phyloP scores from a whole-genome alignment of 1,140 invertebrate genomes.

The Aphis gossypii region DNA sequence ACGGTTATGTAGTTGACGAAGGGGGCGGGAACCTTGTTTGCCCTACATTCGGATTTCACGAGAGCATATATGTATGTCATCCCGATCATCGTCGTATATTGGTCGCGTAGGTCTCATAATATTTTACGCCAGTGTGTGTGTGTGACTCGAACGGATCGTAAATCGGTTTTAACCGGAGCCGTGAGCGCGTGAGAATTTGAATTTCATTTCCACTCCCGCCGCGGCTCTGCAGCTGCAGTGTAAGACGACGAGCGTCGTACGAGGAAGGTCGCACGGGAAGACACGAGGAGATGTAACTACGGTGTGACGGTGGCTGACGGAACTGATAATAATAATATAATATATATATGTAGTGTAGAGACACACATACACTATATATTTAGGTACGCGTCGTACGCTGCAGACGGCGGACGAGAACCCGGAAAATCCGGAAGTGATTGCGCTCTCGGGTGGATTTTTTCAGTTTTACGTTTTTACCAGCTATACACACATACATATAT shows the following conservation, averaged over 20 bases:
- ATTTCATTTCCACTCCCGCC: neutral
- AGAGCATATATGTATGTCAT: neutral
- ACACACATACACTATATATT: too few relatives aligned
- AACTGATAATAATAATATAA: neutral
- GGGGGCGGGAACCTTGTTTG: neutral
- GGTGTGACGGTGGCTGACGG: neutral
- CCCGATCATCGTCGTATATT: neutral
- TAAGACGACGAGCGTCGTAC: neutral
- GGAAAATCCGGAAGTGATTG: slow-evolving; percentile 47
- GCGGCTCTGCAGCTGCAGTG: neutral
- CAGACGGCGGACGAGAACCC: neutral
- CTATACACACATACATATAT: neutral
- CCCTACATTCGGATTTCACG: neutral
- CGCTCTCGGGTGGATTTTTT: slow-evolving; percentile 7
- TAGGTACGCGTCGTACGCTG: neutral
- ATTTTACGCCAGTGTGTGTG: neutral
- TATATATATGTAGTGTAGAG: neutral
- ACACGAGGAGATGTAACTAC: neutral
- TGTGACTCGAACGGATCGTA: neutral
- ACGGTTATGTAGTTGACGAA: neutral
- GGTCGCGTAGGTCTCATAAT: neutral
- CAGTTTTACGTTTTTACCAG: neutral
- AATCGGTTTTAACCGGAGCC: slow-evolving; percentile 1
- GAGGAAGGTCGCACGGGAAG: neutral
- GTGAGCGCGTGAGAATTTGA: neutral